Percentiles rank a stretch among this genome's conserved stretches.
phyloP scores from a whole-genome alignment of 2,888 invertebrate species.

The Pyrochroa serraticornis region DNA sequence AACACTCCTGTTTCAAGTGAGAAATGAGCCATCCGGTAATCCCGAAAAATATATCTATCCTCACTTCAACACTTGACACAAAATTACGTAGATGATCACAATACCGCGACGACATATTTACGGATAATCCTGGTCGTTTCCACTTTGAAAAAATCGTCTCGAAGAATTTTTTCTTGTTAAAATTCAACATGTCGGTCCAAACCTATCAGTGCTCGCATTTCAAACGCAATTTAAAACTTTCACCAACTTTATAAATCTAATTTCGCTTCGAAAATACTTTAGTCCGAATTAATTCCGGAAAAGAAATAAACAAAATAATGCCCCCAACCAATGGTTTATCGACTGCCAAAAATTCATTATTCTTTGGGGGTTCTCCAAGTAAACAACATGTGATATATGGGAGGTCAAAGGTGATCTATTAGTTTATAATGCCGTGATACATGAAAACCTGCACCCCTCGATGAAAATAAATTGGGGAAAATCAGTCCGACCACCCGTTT shows the following conservation, averaged over 20 bases:
- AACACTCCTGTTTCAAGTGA: slow-evolving; percentile 18
- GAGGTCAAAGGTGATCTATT: slow-evolving; percentile 25
- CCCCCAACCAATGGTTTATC: slow-evolving; percentile 15
- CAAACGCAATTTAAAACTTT: slow-evolving; percentile 19
- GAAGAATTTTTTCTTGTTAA: too few species aligned
- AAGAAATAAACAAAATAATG: slow-evolving; percentile 17
- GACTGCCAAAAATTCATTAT: slow-evolving; percentile 24
- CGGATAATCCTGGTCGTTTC: not conserved
- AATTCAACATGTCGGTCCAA: not conserved
- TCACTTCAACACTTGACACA: slow-evolving; percentile 17
- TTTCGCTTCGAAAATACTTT: slow-evolving; percentile 15
- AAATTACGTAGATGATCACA: slow-evolving; percentile 25
- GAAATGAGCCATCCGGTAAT: slow-evolving; percentile 28
- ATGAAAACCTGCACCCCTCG: slow-evolving; percentile 24
- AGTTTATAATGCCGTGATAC: slow-evolving; percentile 18
- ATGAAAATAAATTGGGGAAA: slow-evolving; percentile 25
- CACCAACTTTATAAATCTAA: slow-evolving; percentile 20
- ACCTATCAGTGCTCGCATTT: slow-evolving; percentile 12
- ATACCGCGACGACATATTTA: slow-evolving; percentile 22
- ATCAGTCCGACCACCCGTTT: slow-evolving; percentile 17
- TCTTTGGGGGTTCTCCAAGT: slow-evolving; percentile 9
- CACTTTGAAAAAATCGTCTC: too few species aligned
- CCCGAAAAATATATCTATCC: slow-evolving; percentile 25
- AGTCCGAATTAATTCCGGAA: slow-evolving; percentile 13
- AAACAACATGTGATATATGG: slow-evolving; percentile 22